Evolutionary conservation across 2,888 invertebrate species (phyloP).

Genomic region (Petrolisthes manimaculis): DNA sequence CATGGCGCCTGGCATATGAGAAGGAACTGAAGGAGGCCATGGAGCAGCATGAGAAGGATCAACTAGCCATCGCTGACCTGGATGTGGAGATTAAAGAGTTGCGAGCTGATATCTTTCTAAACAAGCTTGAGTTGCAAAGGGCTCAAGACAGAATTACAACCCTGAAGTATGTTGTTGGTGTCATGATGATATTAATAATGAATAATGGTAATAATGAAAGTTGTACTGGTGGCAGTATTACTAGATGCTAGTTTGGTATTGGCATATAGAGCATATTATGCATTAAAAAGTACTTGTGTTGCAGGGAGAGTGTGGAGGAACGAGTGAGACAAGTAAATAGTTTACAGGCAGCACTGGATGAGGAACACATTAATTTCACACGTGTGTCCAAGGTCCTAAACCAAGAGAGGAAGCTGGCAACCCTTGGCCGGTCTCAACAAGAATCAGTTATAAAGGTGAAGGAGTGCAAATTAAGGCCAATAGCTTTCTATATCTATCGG

Average conservation of each 20-base stretch:
- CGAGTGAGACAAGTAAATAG: conserved; percentile 31
- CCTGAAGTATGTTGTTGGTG: conserved; percentile 24
- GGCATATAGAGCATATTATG: too few species aligned
- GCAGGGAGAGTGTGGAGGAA: conserved; percentile 45
- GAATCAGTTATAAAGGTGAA: conserved; percentile 47
- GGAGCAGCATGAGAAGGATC: conserved; percentile 40
- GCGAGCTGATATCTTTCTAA: conserved; percentile 27
- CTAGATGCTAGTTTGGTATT: background rate
- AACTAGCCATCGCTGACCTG: conserved; percentile 19
- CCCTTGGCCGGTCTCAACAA: conserved; percentile 33
- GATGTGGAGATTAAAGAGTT: conserved; percentile 35
- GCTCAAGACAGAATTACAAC: conserved; percentile 37
- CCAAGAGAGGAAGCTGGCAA: conserved; percentile 42
- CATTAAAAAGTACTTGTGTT: conserved; percentile 9
- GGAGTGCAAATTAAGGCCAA: background rate
- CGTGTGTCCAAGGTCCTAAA: conserved; percentile 47
- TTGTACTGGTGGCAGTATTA: background rate
- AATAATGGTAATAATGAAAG: background rate
- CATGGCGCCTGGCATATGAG: conserved; percentile 37
- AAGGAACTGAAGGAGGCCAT: conserved; percentile 36
- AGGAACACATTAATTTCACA: conserved; percentile 54
- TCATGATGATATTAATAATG: too few species aligned
- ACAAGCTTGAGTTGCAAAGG: conserved; percentile 28
- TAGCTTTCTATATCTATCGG: background rate
- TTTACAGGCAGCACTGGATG: conserved; percentile 30